Evolutionary conservation across 2,797 vertebrate species (phyloP), one percentile per base, ranked within the genome.

Genomic region (Clarias pachynema): DNA sequence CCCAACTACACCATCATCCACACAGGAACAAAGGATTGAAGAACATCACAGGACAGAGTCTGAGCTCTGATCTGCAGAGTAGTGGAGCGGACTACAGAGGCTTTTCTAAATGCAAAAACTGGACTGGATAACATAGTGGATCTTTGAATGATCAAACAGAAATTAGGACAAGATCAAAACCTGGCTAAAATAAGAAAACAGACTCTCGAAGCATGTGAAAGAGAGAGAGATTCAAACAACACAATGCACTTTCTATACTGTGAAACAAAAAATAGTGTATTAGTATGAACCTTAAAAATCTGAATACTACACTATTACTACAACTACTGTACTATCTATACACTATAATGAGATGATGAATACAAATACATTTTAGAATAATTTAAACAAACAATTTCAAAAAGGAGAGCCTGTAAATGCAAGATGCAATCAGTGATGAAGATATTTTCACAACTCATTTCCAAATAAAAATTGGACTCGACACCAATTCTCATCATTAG

Each of bases 341-440:
- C 57, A 2, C 9, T 80, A 70, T 72, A 82, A 22, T 72, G 57
- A 74, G 53, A 70, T 65, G 44, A 75, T 86, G 0, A 60, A 81
- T 14, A 60, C 37, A 79, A 87, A 86, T n/a, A 6, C 26, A 2
- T 81, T 85, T 75, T 83, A 62, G 53, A 26, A 78, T 1, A 81
- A 75, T 22, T 84, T 37, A 37, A 87, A 75, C 29, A 15, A 18
- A 3, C 22, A 7, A 40, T 40, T 40, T 84, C 26, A 82, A 68
- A n/a, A 84, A 74, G 75, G 26, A 24, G 4, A 53, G 0, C 3
- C 10, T 20, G 24, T 72, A n/a, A 79, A 84, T 44, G 79, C 37
- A 40, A 40, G 37, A 40, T 24, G 26, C 31, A 8, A 75, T 73
- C 7, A 69, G 72, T 65, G 59, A 85, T 53, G 72, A 80, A 22